A percentile compares a stretch with the other conserved stretches of the same genome.
Conservation (phyloP, 2,113 vertebrate species). For the Erythrocercus mccallii region DNA sequence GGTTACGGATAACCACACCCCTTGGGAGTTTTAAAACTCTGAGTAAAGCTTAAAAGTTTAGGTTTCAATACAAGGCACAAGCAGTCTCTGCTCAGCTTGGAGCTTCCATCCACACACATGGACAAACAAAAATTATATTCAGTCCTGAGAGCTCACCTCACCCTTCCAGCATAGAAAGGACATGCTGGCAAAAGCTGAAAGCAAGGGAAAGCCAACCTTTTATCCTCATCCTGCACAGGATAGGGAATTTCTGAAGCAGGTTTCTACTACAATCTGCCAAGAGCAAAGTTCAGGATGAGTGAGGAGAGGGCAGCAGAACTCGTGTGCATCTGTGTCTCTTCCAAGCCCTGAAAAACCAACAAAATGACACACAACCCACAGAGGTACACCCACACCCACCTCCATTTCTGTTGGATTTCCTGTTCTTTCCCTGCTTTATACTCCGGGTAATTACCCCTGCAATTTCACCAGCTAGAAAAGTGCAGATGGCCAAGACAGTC, state of each 20-base stretch:
- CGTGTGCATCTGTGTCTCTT: fast-evolving
- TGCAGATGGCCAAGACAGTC: background rate
- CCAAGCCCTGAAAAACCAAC: background rate
- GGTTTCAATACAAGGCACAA: background rate
- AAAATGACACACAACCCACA: fast-evolving
- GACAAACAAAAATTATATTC: fast-evolving
- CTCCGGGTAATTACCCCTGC: background rate
- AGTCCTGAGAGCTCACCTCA: background rate
- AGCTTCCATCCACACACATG: fast-evolving
- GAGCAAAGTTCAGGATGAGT: background rate
- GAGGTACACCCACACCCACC: background rate
- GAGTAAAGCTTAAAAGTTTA: background rate
- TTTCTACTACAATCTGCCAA: background rate
- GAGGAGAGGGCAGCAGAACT: background rate
- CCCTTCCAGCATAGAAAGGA: background rate
- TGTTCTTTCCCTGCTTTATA: background rate
- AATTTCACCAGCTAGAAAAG: background rate
- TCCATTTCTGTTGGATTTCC: background rate
- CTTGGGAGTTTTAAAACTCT: background rate
- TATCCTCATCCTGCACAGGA: background rate
- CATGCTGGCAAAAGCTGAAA: background rate
- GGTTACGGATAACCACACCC: fast-evolving
- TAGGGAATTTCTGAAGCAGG: background rate
- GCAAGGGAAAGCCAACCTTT: background rate
- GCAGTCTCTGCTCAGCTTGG: background rate